Base-by-base conservation (phyloP, 2,797 vertebrate genomes). In the Halcyon chelicuti region DNA sequence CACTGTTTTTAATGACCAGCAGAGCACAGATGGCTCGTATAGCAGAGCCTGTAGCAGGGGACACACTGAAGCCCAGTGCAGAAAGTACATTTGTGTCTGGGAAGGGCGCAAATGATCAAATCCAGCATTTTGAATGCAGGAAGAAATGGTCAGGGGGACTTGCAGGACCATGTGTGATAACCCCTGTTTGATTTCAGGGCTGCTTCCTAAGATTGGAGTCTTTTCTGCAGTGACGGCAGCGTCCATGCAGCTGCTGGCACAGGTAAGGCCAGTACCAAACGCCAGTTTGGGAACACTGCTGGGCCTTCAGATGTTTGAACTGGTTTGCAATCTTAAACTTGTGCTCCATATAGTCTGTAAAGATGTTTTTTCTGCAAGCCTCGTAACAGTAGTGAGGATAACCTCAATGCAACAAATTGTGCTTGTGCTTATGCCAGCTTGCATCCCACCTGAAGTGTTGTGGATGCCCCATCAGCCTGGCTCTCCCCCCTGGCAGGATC, bases 401-500 rank as follows among this genome's bases (percentile, higher is more conserved):
- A 9, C 47, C 49, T 51, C 49, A 51, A 28, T 51, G 25, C 49
- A 51, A 51, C 37, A 42, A 33, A 21, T 9, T 9, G 4, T 0
- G 0, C 12, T 71, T 42, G 12, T 86, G 33, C 22, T 46, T 11
- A 1, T 25, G 31, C 4, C 33, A 35, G 31, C 28, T 10, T 31
- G 29, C 22, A 17, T 57, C 51, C 26, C 5, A 2, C n/a, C 20
- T 9, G 7, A n/a, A 35, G 20, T 29, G 46, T 28, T 46, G 18
- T 6, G 17, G 17, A 5, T 9, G 40, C 12, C 11, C 40, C 5
- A 15, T 39, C 42, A 35, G 42, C 42, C 19, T 63, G 62, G 13
- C 12, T 65, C 8, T 57, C 2, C 5, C 5, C 4, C 2, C 4
- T 0, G 4, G 28, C 31, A 70, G 65, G 17, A 12, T 17, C 8